phyloP scores from a whole-genome alignment of 2,797 vertebrate genomes.

The Ctenopoma multispine region DNA sequence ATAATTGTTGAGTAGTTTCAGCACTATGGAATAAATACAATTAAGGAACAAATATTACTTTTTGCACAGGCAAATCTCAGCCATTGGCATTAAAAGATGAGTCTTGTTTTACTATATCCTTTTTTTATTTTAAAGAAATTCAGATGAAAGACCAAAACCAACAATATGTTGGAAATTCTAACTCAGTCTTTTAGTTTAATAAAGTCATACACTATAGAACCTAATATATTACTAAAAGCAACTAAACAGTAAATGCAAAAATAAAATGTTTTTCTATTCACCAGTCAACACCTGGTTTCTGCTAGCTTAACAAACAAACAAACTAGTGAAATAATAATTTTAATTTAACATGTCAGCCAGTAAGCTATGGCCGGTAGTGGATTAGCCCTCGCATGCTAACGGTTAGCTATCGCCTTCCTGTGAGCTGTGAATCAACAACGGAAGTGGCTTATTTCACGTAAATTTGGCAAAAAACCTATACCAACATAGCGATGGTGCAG shows the following conservation, averaged over 20 bases:
- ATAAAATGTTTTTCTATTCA: no score
- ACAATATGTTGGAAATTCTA: not conserved
- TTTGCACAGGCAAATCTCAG: not conserved
- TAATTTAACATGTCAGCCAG: not conserved
- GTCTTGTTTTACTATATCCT: no score
- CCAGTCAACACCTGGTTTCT: not conserved
- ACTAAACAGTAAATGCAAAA: no score
- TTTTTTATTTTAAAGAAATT: not conserved
- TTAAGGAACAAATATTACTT: not conserved
- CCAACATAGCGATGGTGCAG: not conserved
- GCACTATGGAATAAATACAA: not conserved
- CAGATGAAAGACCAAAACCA: not conserved
- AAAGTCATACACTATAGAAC: no score
- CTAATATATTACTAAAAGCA: no score
- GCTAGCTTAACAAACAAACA: not conserved
- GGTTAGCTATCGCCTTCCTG: not conserved
- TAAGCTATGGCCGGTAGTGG: not conserved
- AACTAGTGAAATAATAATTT: not conserved
- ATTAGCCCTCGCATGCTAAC: not conserved
- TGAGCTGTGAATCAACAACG: not conserved
- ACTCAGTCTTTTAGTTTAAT: no score
- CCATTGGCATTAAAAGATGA: no score
- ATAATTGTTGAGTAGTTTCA: slow-evolving; percentile 16
- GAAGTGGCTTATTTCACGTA: not conserved
- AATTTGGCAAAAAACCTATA: not conserved